Evolutionary conservation across 2,797 vertebrate species (phyloP).

Genomic region (Ibycter americanus): DNA sequence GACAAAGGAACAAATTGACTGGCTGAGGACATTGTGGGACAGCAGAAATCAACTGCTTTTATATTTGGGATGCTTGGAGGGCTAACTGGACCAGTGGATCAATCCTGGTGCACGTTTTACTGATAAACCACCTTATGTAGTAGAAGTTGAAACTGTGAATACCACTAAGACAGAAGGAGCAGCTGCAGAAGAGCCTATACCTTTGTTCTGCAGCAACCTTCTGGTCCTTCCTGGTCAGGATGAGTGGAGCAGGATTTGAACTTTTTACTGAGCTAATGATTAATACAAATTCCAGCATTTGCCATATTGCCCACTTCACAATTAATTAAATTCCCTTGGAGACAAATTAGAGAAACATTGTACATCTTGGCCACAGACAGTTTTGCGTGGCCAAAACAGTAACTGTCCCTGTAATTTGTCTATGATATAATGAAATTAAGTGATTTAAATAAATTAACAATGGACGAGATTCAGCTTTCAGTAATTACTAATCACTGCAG

Average conservation of each 20-base stretch:
- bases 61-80: not conserved
- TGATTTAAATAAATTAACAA: conserved; percentile 62
- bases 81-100: not conserved
- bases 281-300: conserved; percentile 13
- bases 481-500: conserved; percentile 27
- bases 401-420: conserved; percentile 16
- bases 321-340: conserved; percentile 51
- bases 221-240: not conserved
- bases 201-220: not conserved
- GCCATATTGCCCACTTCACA: conserved; percentile 8
- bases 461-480: conserved; percentile 27
- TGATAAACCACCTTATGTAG: not conserved
- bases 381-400: conserved; percentile 1
- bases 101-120: not conserved
- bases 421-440: conserved; percentile 60
- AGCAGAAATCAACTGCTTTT: not conserved
- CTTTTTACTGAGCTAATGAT: conserved; percentile 11
- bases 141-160: not conserved
- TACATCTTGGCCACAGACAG: not conserved
- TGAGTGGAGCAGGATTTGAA: not conserved
- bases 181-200: not conserved
- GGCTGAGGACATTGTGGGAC: not conserved
- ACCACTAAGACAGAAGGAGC: not conserved
- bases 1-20: not conserved
- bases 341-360: conserved; percentile 31